Percentiles rank a stretch among this genome's conserved stretches.
These are phyloP conservation scores for Pelodiscus sinensis DNA, from an alignment of 2,113 vertebrate genomes.

Conservation along the genomic window DNA sequence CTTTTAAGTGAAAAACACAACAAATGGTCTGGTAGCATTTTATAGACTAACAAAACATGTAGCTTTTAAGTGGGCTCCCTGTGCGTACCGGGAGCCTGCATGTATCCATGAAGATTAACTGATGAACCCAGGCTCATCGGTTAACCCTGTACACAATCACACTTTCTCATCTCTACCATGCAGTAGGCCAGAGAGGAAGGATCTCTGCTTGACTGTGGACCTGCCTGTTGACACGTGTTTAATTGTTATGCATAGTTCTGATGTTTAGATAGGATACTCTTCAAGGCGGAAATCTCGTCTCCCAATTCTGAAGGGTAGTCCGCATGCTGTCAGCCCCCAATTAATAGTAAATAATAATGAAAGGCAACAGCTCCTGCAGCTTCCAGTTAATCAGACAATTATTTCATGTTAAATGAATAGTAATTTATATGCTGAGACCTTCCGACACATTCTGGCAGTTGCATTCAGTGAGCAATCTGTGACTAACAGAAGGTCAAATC, in stretches of 20 bases:
- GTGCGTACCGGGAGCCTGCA: too few species aligned
- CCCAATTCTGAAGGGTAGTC: neutral
- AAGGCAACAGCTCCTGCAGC: constrained; percentile 9
- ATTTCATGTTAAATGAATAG: constrained; percentile 40
- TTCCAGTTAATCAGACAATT: constrained; percentile 47
- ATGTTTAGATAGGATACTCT: constrained; percentile 15
- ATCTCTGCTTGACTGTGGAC: neutral
- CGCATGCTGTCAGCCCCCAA: constrained; percentile 11
- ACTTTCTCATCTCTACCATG: too few species aligned
- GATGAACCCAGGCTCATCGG: too few species aligned
- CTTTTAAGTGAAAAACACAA: too few species aligned
- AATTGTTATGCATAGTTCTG: neutral
- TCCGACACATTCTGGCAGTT: constrained; percentile 43
- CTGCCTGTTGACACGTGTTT: neutral
- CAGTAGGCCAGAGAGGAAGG: neutral
- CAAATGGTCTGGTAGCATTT: too few species aligned
- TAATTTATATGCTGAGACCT: constrained; percentile 54
- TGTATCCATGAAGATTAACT: too few species aligned
- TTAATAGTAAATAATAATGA: constrained; percentile 23
- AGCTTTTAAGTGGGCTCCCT: too few species aligned
- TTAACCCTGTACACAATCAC: too few species aligned
- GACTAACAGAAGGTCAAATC: constrained; percentile 50
- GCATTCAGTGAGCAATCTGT: constrained; percentile 46
- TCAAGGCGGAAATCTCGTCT: constrained; percentile 17
- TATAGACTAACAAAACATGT: too few species aligned